Base-by-base conservation (phyloP, 2,797 vertebrate species). In the Arnoldichthys spilopterus region DNA sequence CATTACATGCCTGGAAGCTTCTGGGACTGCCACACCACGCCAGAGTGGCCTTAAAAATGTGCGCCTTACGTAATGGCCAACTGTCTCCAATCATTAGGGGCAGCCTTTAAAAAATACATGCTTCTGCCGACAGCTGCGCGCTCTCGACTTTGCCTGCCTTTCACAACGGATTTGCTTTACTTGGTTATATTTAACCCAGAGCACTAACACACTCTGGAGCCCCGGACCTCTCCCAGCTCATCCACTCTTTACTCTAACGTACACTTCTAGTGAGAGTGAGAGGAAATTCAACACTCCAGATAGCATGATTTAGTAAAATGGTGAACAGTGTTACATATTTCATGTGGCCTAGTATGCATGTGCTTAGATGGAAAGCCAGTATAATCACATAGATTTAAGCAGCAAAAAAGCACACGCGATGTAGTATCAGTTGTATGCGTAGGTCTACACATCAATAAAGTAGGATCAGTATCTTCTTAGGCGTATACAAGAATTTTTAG, bases 21-120 rank as follows among this genome's bases (percentile, higher is more conserved):
- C 87, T 86, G 85, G 87, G 87, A 87, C 88, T 70, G 86, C 88
- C 91, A 81, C 84, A 84, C 87, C 83, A 86, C 86, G 87, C 89
- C 90, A 87, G 88, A 91, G 86, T 93, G 92, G 90, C 92, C 93
- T 93, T 91, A 93, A 92, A 93, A 93, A 72, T 74, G 79, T 91
- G 89, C 89, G 88, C 88, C 91, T 94, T 94, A 94, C 87, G 88
- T 94, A 94, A 94, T 92, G 90, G 90, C 91, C 93, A 94, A 93
- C 92, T 94, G 93, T 94, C 93, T 92, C 88, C 87, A 92, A 90
- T 93, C 91, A 94, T 94, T 93, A 93, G 91, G 91, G 92, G 92
- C 92, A 93, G 89, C 90, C 90, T 91, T 93, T 92, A 90, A 93
- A 93, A 93, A 92, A 92, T 90, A 92, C 92, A 92, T 91, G 90